These are phyloP conservation scores for Ceratotherium simum DNA, from an alignment of 2,113 vertebrate species.

Conservation along the genomic window DNA sequence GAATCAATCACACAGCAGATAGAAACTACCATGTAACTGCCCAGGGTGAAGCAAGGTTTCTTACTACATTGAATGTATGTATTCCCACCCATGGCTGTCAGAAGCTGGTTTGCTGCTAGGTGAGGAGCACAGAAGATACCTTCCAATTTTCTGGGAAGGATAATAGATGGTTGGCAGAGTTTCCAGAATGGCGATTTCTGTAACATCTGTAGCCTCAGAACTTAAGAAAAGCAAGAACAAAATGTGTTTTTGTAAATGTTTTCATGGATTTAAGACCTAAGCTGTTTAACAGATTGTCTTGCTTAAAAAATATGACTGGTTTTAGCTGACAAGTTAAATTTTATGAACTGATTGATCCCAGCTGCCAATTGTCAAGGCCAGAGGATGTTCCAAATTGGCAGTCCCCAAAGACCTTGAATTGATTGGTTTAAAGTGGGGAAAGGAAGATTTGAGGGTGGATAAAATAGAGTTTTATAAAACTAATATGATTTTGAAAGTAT, in stretches of 20 bases:
- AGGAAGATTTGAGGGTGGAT: neutral
- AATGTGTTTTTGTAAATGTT: constrained; percentile 79
- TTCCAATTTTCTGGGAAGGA: neutral
- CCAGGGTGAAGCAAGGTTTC: neutral
- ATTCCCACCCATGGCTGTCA: neutral
- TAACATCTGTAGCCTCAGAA: constrained; percentile 54
- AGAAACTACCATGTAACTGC: neutral
- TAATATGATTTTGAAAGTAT: constrained; percentile 64
- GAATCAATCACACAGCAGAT: neutral
- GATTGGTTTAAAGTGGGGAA: constrained; percentile 25
- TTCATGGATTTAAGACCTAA: constrained; percentile 77
- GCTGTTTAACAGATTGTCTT: constrained; percentile 85
- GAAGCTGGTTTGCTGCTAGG: neutral
- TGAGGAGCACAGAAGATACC: neutral
- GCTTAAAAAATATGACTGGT: constrained; percentile 78
- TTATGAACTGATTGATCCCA: constrained; percentile 83
- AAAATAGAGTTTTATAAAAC: constrained; percentile 54
- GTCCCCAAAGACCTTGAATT: neutral
- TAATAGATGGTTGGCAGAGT: constrained; percentile 29
- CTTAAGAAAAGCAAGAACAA: constrained; percentile 62
- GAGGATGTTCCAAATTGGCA: constrained; percentile 76
- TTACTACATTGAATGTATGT: neutral
- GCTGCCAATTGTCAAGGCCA: constrained; percentile 78
- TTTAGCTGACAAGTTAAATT: constrained; percentile 83
- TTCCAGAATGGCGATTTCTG: constrained; percentile 62